These are phyloP conservation scores for Oedothorax gibbosus DNA, from an alignment of 1,140 invertebrate genomes.

Conservation along the genomic window DNA sequence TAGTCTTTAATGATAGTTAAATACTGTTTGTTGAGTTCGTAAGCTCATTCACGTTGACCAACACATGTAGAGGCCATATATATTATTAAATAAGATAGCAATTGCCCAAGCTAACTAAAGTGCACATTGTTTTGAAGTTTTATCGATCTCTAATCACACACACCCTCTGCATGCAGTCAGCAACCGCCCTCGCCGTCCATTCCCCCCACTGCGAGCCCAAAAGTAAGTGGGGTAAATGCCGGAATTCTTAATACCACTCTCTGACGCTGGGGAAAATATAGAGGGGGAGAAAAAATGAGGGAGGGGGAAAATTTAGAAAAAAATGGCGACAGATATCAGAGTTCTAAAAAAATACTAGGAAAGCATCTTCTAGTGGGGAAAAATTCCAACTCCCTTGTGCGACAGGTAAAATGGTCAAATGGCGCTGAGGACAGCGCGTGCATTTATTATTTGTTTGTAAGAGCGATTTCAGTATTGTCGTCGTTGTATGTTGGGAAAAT, in stretches of 20 bases:
- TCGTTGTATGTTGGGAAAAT: background rate
- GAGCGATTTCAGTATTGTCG: constrained; percentile 15
- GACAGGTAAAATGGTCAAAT: constrained; percentile 33
- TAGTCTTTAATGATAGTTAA: too few relatives aligned
- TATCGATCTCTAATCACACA: constrained; percentile 31
- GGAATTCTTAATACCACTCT: constrained; percentile 50
- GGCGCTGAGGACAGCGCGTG: too few relatives aligned
- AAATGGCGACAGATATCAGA: constrained; percentile 45
- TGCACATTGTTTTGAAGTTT: constrained; percentile 1
- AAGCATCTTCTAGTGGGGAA: background rate
- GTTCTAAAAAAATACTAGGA: constrained; percentile 21
- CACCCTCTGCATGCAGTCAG: constrained; percentile 12
- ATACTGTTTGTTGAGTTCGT: too few relatives aligned
- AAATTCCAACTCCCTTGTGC: constrained; percentile 25
- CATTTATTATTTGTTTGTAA: constrained; percentile 43
- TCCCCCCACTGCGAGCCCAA: constrained; percentile 8
- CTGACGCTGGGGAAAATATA: constrained; percentile 23
- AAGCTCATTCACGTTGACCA: too few relatives aligned
- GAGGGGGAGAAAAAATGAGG: constrained; percentile 28
- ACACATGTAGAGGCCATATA: too few relatives aligned
- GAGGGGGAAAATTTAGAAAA: constrained; percentile 28
- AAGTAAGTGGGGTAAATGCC: constrained; percentile 52
- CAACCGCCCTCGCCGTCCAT: constrained; percentile 20
- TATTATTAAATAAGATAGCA: too few relatives aligned
- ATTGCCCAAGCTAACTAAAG: too few relatives aligned